Evolutionary conservation across 2,888 invertebrate species (phyloP).

Genomic region (Ashinkailepas kermadecensis): DNA sequence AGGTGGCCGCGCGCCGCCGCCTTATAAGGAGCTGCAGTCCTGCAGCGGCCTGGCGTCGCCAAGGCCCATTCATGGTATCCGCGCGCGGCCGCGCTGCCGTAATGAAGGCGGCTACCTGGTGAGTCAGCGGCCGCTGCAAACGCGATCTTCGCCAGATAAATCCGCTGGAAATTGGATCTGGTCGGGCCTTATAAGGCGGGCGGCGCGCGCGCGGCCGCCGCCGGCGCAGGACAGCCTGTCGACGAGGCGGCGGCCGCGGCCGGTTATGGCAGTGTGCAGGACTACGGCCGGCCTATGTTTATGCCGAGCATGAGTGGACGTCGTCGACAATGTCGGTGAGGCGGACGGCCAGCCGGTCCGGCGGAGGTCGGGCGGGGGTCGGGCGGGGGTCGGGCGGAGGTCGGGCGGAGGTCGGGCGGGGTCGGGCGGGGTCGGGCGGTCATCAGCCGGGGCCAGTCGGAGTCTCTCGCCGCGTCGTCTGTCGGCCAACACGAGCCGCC

Average conservation of each 20-base stretch:
- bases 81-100: not conserved
- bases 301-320: not conserved
- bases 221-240: too few relatives aligned
- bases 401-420: not conserved
- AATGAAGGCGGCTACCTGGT: conserved; percentile 6
- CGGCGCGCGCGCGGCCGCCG: not conserved
- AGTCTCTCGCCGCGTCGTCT: too few relatives aligned
- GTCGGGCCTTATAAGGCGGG: conserved; percentile 10
- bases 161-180: conserved; percentile 17
- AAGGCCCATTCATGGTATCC: conserved; percentile 14
- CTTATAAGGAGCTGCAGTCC: not conserved
- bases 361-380: too few relatives aligned
- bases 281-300: not conserved
- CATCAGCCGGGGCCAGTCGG: too few relatives aligned
- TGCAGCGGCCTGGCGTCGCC: not conserved
- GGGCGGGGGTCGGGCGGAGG: too few relatives aligned
- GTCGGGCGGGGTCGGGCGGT: not conserved
- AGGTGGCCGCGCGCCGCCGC: not conserved
- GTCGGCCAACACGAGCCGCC: too few relatives aligned
- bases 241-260: not conserved
- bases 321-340: too few relatives aligned
- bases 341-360: too few relatives aligned
- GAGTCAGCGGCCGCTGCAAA: not conserved
- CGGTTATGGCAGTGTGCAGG: conserved; percentile 1
- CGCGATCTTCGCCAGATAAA: conserved; percentile 1